Percentiles rank a stretch among this genome's conserved stretches.
Conservation (phyloP, 2,888 invertebrate species). For the Temnothorax ravouxi region DNA sequence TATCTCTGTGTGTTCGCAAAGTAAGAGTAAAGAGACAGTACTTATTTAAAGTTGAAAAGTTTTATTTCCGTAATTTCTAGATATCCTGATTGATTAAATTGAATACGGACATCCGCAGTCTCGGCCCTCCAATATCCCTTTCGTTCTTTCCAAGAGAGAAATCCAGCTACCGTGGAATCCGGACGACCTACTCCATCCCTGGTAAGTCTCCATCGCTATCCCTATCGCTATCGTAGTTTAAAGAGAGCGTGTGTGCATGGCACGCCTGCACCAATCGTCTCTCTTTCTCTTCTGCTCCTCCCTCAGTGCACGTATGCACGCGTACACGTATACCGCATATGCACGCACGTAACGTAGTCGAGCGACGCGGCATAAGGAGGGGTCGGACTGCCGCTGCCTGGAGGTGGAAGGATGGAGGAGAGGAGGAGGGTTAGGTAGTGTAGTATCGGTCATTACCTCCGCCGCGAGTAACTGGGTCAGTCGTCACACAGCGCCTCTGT, state of each 20-base stretch:
- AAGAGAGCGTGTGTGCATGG: slow-evolving; percentile 50
- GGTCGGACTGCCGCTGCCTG: slow-evolving; percentile 59
- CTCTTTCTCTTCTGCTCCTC: not conserved
- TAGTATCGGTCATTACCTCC: slow-evolving; percentile 87
- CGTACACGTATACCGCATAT: slow-evolving; percentile 18
- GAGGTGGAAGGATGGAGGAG: slow-evolving; percentile 58
- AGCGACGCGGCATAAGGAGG: slow-evolving; percentile 61
- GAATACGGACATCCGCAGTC: not conserved
- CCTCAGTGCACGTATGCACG: slow-evolving; percentile 8
- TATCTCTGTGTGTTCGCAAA: not conserved
- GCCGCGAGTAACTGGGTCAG: slow-evolving; percentile 85
- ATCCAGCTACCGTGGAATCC: slow-evolving; percentile 41
- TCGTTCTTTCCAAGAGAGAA: not conserved
- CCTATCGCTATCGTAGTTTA: slow-evolving; percentile 37
- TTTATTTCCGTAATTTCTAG: not conserved
- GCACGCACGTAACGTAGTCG: slow-evolving; percentile 38
- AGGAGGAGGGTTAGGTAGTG: slow-evolving; percentile 83
- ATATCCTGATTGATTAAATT: not conserved
- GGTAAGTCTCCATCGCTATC: slow-evolving; percentile 46
- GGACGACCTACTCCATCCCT: slow-evolving; percentile 57
- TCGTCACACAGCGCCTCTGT: slow-evolving; percentile 83
- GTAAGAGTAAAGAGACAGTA: slow-evolving; percentile 1
- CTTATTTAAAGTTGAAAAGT: not conserved
- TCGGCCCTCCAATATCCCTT: slow-evolving; percentile 1
- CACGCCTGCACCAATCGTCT: not conserved